Evolutionary conservation across 2,113 vertebrate genomes (phyloP).

Genomic region (Amblyopsis rosae): DNA sequence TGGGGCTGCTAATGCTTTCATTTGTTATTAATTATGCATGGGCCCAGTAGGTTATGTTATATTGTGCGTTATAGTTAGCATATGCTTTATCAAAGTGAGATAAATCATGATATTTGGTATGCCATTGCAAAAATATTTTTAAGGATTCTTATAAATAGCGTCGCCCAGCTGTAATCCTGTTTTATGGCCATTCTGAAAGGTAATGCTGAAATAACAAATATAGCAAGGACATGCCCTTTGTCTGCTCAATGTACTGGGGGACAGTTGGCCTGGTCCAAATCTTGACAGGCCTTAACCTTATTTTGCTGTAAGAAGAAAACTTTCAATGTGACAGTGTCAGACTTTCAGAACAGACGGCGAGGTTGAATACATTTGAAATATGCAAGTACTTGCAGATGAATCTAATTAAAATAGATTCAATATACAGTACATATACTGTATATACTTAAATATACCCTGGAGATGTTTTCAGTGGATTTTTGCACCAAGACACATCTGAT

Average conservation of each 20-base stretch:
- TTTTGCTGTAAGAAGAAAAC: conserved; percentile 34
- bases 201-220: conserved; percentile 19
- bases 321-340: conserved; percentile 44
- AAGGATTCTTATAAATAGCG: too few species aligned
- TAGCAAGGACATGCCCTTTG: conserved; percentile 27
- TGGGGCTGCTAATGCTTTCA: neutral
- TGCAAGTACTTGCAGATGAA: conserved; percentile 55
- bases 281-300: conserved; percentile 56
- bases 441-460: conserved; percentile 30
- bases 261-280: conserved; percentile 48
- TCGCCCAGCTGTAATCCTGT: too few species aligned
- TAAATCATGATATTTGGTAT: too few species aligned
- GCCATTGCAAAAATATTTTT: too few species aligned
- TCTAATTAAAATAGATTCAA: conserved; percentile 37
- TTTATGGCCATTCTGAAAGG: conserved; percentile 19
- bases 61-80: too few species aligned
- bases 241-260: conserved; percentile 26
- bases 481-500: conserved; percentile 12
- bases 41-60: too few species aligned
- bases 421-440: neutral
- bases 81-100: too few species aligned
- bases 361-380: conserved; percentile 48
- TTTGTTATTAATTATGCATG: too few species aligned
- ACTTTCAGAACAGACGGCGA: conserved; percentile 48
- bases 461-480: conserved; percentile 30